Conservation (phyloP, 1,140 invertebrate species). For the Drosophila pruinosa region DNA sequence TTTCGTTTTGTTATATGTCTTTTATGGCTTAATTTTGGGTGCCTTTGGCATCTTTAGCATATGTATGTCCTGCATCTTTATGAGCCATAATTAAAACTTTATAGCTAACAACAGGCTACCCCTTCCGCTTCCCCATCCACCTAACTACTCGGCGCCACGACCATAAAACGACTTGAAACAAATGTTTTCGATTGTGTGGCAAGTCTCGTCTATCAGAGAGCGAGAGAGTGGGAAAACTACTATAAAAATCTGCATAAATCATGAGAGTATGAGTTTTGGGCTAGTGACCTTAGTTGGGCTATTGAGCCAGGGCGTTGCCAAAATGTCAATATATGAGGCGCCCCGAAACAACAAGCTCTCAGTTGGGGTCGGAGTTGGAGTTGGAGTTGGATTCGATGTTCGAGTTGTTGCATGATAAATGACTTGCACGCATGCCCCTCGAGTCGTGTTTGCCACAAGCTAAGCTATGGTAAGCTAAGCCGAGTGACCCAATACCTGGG, state of each 20-base stretch:
- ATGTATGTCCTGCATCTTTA: slow-evolving; percentile 35
- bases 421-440: slow-evolving; percentile 61
- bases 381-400: slow-evolving; percentile 7
- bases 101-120: slow-evolving; percentile 40
- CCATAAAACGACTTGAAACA: slow-evolving; percentile 61
- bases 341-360: slow-evolving; percentile 13
- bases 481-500: background rate
- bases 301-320: slow-evolving; percentile 65
- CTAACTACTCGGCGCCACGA: slow-evolving; percentile 30
- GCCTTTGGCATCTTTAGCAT: slow-evolving; percentile 5
- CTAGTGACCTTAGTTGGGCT: slow-evolving; percentile 11
- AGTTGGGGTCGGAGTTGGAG: slow-evolving; percentile 14
- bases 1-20: slow-evolving; percentile 28
- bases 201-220: slow-evolving; percentile 31
- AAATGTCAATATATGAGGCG: slow-evolving; percentile 60
- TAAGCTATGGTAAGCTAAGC: background rate
- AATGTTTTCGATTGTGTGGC: slow-evolving; percentile 19
- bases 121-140: background rate
- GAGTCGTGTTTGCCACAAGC: background rate
- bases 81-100: slow-evolving; percentile 63
- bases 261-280: background rate
- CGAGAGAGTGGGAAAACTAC: background rate
- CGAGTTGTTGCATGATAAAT: slow-evolving; percentile 55
- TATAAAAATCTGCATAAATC: slow-evolving; percentile 31
- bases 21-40: slow-evolving; percentile 49